These are phyloP conservation scores for Sebastes taczanowskii DNA, from an alignment of 2,797 vertebrate species.

Conservation along the genomic window DNA sequence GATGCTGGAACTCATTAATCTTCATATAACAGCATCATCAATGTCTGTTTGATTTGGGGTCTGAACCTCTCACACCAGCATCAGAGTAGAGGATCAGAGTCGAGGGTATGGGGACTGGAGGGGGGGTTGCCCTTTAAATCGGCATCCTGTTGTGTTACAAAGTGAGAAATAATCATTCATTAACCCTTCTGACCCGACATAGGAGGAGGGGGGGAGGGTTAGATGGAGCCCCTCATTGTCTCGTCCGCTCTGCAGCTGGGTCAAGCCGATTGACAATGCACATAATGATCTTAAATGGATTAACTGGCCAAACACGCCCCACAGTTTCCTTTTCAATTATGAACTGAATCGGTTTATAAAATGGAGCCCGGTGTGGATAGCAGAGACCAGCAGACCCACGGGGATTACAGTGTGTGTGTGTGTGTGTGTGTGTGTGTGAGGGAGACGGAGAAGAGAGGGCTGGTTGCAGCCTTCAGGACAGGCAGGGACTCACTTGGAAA, in stretches of 20 bases:
- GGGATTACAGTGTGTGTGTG: slow-evolving; percentile 60
- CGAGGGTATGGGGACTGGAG: not conserved
- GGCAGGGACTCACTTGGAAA: slow-evolving; percentile 31
- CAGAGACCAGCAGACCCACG: slow-evolving; percentile 50
- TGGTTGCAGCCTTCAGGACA: slow-evolving; percentile 38
- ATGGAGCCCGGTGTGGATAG: slow-evolving; percentile 57
- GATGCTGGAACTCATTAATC: slow-evolving; percentile 32
- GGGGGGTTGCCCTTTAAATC: slow-evolving; percentile 65
- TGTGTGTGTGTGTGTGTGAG: not conserved
- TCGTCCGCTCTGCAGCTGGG: slow-evolving; percentile 77
- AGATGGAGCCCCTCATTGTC: slow-evolving; percentile 69
- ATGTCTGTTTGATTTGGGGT: slow-evolving; percentile 29
- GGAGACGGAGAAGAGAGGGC: not conserved
- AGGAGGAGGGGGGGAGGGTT: slow-evolving; percentile 7
- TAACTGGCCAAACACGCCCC: slow-evolving; percentile 80
- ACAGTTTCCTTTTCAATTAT: slow-evolving; percentile 86
- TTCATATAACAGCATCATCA: slow-evolving; percentile 27
- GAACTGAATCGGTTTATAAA: slow-evolving; percentile 76
- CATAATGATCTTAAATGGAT: slow-evolving; percentile 88
- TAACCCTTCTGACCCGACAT: slow-evolving; percentile 77
- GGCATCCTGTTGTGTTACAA: slow-evolving; percentile 81
- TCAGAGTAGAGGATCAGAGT: slow-evolving; percentile 29
- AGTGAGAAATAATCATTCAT: slow-evolving; percentile 89
- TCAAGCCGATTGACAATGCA: slow-evolving; percentile 78
- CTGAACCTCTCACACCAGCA: slow-evolving; percentile 7